Percentiles rank a stretch among this genome's conserved stretches.
phyloP scores from a whole-genome alignment of 2,888 invertebrate species.

The Hylaea fasciaria region DNA sequence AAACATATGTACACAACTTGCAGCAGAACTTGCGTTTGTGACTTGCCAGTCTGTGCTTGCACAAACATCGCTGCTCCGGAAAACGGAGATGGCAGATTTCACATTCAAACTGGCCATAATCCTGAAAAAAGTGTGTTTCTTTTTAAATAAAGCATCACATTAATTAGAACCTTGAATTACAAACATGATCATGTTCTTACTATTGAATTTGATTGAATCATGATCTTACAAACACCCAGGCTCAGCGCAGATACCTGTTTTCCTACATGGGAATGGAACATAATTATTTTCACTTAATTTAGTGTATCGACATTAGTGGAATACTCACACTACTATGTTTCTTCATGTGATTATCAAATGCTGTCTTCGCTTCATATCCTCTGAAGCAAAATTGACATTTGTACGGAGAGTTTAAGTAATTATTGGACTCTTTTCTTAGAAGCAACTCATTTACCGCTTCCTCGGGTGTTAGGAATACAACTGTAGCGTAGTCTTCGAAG shows the following conservation, averaged over 20 bases:
- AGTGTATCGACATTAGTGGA: too few species aligned
- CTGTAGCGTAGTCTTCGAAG: slow-evolving; percentile 53
- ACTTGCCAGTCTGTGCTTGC: slow-evolving; percentile 47
- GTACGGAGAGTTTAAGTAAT: slow-evolving; percentile 51
- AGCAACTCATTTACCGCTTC: slow-evolving; percentile 54
- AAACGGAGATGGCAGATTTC: slow-evolving; percentile 53
- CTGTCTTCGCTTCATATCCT: slow-evolving; percentile 50
- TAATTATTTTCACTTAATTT: too few species aligned
- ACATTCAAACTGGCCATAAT: slow-evolving; percentile 51
- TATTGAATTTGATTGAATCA: too few species aligned
- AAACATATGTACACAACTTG: slow-evolving; percentile 54
- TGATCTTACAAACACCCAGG: too few species aligned
- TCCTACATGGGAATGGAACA: too few species aligned
- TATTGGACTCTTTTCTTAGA: slow-evolving; percentile 54
- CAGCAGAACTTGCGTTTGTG: slow-evolving; percentile 57
- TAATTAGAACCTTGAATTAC: too few species aligned
- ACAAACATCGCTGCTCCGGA: slow-evolving; percentile 42
- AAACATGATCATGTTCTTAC: too few species aligned
- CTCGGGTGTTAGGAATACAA: slow-evolving; percentile 50
- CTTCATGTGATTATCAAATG: slow-evolving; percentile 57
- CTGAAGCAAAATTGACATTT: slow-evolving; percentile 59
- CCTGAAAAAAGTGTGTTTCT: slow-evolving; percentile 39
- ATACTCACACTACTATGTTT: slow-evolving; percentile 54
- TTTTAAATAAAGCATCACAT: neutral
- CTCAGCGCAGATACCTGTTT: too few species aligned